phyloP scores from a whole-genome alignment of 2,797 vertebrate species.

The Graptemys geographica region DNA sequence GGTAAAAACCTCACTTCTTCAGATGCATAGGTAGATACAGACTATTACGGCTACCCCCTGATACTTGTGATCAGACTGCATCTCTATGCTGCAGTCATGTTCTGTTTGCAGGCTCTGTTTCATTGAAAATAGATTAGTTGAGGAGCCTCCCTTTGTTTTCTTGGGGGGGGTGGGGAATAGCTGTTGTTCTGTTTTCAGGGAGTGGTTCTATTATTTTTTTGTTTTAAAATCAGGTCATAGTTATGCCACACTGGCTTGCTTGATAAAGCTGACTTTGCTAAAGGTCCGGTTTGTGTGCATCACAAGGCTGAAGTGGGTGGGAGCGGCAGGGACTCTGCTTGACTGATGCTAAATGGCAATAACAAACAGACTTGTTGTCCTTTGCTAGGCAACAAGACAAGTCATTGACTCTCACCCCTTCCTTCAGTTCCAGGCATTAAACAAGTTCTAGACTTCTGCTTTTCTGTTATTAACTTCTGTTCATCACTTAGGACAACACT shows the following conservation, averaged over 20 bases:
- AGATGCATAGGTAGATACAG: no score
- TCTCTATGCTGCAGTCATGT: background rate
- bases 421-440: slow-evolving; percentile 50
- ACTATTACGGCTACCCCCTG: no score
- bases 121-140: background rate
- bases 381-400: background rate
- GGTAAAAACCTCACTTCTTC: no score
- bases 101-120: background rate
- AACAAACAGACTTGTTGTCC: background rate
- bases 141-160: background rate
- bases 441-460: background rate
- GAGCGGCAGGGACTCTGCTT: background rate
- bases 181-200: slow-evolving; percentile 3
- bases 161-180: background rate
- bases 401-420: slow-evolving; percentile 13
- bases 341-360: background rate
- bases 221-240: background rate
- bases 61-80: background rate
- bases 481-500: background rate
- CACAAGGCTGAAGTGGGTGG: background rate
- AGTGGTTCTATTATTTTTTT: background rate
- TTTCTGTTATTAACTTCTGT: background rate
- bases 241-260: background rate
- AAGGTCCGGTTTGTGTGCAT: background rate
- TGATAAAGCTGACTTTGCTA: background rate